Evolutionary conservation across 2,113 vertebrate genomes (phyloP).

Genomic region (Ictalurus punctatus): DNA sequence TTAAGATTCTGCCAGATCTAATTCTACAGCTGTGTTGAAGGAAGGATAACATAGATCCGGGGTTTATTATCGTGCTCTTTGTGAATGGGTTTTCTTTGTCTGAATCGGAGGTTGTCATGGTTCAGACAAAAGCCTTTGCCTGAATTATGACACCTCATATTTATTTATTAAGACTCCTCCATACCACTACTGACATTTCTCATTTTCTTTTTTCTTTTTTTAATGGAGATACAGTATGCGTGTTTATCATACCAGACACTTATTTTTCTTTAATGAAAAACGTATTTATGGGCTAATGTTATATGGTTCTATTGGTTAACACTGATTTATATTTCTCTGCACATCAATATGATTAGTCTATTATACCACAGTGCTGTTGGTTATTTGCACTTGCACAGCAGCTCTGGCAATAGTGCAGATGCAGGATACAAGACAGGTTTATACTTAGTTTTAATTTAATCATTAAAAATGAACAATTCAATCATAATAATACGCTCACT

Average conservation of each 20-base stretch:
- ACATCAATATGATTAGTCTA: conserved; percentile 5
- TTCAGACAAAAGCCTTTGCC: conserved; percentile 22
- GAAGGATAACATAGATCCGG: conserved; percentile 18
- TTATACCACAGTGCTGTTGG: neutral
- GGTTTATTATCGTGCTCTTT: conserved; percentile 8
- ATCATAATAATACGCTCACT: neutral
- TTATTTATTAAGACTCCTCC: neutral
- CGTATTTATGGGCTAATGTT: conserved; percentile 24
- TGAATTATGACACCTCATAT: conserved; percentile 43
- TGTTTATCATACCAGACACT: conserved; percentile 15
- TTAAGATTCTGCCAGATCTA: conserved; percentile 38
- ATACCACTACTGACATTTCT: neutral
- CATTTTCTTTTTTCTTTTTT: neutral
- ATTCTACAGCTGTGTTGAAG: conserved; percentile 36
- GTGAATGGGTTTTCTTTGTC: conserved; percentile 41
- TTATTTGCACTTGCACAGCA: neutral
- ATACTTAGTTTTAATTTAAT: neutral
- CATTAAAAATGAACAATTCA: neutral
- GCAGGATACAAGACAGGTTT: neutral
- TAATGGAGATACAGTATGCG: neutral
- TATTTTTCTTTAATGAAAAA: conserved; percentile 40
- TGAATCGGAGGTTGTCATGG: neutral
- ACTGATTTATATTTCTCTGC: conserved; percentile 22
- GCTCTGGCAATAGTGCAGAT: neutral
- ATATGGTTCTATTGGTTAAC: neutral